Evolutionary conservation across 1,140 invertebrate genomes (phyloP).

Genomic region (Drosophila quadrilineata): DNA sequence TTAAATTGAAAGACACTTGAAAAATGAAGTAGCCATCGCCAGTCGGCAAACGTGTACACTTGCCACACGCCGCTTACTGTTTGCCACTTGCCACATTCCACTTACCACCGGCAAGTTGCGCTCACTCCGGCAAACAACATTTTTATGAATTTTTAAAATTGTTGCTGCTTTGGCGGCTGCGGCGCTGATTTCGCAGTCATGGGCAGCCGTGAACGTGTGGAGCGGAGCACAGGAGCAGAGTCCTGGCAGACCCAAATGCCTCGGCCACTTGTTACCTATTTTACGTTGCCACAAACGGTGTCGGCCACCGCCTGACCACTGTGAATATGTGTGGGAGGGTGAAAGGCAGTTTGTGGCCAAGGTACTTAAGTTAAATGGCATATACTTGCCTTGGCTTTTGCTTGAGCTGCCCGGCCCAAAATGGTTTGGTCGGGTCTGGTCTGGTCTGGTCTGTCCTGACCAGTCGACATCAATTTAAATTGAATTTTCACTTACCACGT

Average conservation of each 20-base stretch:
- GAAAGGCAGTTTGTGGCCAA: constrained; percentile 41
- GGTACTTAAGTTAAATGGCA: constrained; percentile 79
- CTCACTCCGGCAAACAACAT: no score
- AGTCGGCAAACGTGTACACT: constrained; percentile 25
- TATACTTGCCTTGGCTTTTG: constrained; percentile 51
- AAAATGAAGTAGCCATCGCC: constrained; percentile 60
- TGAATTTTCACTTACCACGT: constrained; percentile 76
- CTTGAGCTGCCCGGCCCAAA: no score
- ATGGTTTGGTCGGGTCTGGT: no score
- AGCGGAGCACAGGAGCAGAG: no score
- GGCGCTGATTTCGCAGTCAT: constrained; percentile 74
- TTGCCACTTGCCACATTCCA: not conserved
- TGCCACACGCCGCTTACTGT: constrained; percentile 2
- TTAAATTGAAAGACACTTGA: constrained; percentile 73
- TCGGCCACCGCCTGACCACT: constrained; percentile 15
- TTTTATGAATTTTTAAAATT: constrained; percentile 80
- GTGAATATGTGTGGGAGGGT: not conserved
- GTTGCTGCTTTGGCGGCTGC: constrained; percentile 67
- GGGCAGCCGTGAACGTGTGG: constrained; percentile 43
- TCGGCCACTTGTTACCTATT: constrained; percentile 76
- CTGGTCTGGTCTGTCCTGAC: constrained; percentile 7
- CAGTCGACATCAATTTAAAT: constrained; percentile 80
- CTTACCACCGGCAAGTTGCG: constrained; percentile 1
- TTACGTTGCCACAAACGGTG: constrained; percentile 58
- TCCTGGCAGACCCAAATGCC: constrained; percentile 59